Percentiles rank a stretch among this genome's conserved stretches.
These are phyloP conservation scores for Notoglanidium macrostoma DNA, from an alignment of 2,797 vertebrate genomes.

Conservation along the genomic window DNA sequence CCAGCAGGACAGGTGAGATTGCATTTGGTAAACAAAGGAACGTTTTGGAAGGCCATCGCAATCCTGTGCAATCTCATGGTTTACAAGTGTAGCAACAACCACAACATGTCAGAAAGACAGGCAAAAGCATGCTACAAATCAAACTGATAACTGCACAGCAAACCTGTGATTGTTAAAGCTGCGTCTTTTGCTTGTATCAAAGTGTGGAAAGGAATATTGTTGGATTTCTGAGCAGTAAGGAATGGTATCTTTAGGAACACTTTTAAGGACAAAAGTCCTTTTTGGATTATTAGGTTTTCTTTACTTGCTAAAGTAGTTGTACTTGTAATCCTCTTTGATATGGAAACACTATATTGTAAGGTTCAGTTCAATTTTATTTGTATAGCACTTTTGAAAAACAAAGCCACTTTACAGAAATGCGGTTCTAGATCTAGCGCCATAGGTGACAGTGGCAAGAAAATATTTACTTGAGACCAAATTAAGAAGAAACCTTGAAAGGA, in stretches of 20 bases:
- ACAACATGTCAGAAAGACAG: constrained; percentile 26
- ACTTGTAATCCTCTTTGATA: background rate
- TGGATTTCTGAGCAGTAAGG: background rate
- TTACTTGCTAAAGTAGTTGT: background rate
- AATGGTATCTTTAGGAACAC: background rate
- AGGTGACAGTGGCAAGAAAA: background rate
- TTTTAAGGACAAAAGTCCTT: background rate
- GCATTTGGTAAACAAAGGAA: constrained; percentile 71
- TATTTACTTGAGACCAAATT: background rate
- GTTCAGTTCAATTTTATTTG: background rate
- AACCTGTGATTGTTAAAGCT: background rate
- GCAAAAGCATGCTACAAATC: constrained; percentile 40
- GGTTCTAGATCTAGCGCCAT: background rate
- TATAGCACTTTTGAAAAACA: background rate
- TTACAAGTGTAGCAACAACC: constrained; percentile 59
- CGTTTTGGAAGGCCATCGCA: constrained; percentile 56
- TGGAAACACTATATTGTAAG: background rate
- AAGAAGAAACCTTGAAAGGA: background rate
- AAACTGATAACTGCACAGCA: constrained; percentile 7
- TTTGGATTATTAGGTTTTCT: background rate
- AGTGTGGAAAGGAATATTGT: background rate
- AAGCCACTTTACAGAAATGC: background rate
- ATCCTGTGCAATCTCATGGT: constrained; percentile 64
- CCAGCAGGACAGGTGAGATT: constrained; percentile 67
- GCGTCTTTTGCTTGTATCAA: background rate